These are phyloP conservation scores for Aelia acuminata DNA, from an alignment of 2,888 invertebrate genomes.

Conservation along the genomic window DNA sequence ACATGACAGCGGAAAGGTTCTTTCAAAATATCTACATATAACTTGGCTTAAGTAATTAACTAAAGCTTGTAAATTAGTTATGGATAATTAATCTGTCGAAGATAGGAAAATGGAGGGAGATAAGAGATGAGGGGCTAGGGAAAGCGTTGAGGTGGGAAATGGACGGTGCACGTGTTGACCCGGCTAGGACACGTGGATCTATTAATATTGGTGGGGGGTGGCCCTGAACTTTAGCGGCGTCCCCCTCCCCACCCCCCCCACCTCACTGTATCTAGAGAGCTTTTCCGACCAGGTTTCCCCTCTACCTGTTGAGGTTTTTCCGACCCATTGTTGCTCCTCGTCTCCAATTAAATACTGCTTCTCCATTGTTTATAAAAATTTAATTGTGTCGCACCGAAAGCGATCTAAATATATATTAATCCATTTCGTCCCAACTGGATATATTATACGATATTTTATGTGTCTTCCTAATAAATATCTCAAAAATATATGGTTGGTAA, in stretches of 20 bases:
- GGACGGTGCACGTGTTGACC: slow-evolving; percentile 14
- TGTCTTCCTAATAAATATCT: too few species aligned
- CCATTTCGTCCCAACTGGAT: too few species aligned
- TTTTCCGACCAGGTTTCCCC: slow-evolving; percentile 2
- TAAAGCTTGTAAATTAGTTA: neutral
- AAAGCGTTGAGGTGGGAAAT: slow-evolving; percentile 37
- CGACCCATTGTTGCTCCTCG: neutral
- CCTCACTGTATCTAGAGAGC: neutral
- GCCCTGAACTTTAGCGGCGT: slow-evolving; percentile 34
- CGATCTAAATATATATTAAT: too few species aligned
- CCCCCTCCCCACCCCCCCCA: neutral
- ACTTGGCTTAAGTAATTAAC: neutral
- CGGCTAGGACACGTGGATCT: slow-evolving; percentile 31
- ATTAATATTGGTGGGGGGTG: slow-evolving; percentile 35
- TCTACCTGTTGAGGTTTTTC: slow-evolving; percentile 22
- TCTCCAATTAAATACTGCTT: neutral
- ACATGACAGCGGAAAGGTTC: neutral
- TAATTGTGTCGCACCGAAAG: neutral
- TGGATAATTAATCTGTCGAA: slow-evolving; percentile 1
- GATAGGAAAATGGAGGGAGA: neutral
- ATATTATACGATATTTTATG: too few species aligned
- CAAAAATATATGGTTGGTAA: too few species aligned
- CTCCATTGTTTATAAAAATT: neutral
- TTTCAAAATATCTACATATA: too few species aligned
- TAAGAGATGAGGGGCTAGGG: too few species aligned